These are phyloP conservation scores for Ooceraea biroi DNA, from an alignment of 1,140 invertebrate genomes.

Conservation along the genomic window DNA sequence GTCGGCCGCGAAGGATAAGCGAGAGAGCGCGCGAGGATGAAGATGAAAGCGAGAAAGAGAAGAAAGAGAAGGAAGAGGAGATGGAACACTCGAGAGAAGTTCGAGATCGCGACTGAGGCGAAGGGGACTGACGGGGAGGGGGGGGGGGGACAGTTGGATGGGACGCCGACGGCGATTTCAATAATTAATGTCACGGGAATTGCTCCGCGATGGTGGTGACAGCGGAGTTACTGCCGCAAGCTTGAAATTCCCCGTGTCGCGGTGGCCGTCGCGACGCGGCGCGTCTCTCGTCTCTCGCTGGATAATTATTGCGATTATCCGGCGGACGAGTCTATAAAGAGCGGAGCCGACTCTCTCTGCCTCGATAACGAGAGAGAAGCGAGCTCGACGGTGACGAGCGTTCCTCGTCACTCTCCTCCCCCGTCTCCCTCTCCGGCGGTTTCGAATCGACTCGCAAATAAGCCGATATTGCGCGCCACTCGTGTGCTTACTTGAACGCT, in stretches of 20 bases:
- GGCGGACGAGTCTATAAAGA: constrained; percentile 58
- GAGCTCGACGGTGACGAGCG: too few species aligned
- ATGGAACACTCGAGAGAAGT: constrained; percentile 39
- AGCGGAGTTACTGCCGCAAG: constrained; percentile 71
- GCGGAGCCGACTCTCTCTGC: not conserved
- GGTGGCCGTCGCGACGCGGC: constrained; percentile 66
- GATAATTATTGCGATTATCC: constrained; percentile 75
- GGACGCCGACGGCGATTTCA: constrained; percentile 76
- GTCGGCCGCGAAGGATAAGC: constrained; percentile 46
- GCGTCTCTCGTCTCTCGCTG: constrained; percentile 28
- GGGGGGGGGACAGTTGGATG: constrained; percentile 33
- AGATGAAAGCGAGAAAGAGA: constrained; percentile 10
- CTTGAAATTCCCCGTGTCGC: constrained; percentile 71
- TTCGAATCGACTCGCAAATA: too few species aligned
- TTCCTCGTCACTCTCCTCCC: too few species aligned
- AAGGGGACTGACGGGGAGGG: constrained; percentile 30
- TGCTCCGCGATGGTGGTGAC: constrained; percentile 64
- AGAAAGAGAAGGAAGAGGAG: not conserved
- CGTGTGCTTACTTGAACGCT: too few species aligned
- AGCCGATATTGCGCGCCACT: too few species aligned
- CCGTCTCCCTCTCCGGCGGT: too few species aligned
- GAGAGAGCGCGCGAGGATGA: not conserved
- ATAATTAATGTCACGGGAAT: constrained; percentile 81
- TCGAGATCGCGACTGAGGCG: constrained; percentile 52
- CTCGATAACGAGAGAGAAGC: not conserved